Evolutionary conservation across 2,797 vertebrate species (phyloP).

Genomic region (Leucoraja ocellata): DNA sequence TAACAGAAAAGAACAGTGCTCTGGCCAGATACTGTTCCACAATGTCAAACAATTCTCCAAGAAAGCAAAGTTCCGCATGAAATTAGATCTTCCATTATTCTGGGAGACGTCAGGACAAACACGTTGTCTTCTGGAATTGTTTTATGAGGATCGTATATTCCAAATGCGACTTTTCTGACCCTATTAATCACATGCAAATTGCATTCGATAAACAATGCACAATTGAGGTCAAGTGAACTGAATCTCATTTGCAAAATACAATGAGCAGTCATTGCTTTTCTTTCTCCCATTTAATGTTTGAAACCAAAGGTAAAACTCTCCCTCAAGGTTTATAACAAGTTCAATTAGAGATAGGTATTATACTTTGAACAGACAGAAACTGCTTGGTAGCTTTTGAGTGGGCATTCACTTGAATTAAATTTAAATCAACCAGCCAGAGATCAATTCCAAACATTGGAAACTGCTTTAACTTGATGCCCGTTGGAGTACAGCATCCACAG

Average conservation of each 20-base stretch:
- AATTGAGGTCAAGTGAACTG: too few species aligned
- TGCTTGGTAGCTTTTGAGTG: background rate
- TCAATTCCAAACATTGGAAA: background rate
- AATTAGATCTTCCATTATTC: background rate
- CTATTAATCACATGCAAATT: background rate
- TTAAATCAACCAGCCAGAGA: background rate
- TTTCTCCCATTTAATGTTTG: too few species aligned
- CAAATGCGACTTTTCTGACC: background rate
- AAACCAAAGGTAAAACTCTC: too few species aligned
- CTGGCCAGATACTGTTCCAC: background rate
- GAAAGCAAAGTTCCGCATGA: background rate
- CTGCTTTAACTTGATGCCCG: background rate
- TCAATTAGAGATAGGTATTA: background rate
- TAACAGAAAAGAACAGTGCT: background rate
- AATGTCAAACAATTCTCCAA: background rate
- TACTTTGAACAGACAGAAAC: background rate
- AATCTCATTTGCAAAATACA: too few species aligned
- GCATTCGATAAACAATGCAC: background rate
- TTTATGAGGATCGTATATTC: background rate
- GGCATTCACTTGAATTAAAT: background rate
- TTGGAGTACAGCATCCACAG: background rate
- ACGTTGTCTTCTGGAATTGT: background rate
- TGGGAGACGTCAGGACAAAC: background rate
- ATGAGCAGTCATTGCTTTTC: too few species aligned
- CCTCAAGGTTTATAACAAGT: background rate